Base-by-base conservation (phyloP, 2,797 vertebrate genomes). In the Adelosebastes latens region DNA sequence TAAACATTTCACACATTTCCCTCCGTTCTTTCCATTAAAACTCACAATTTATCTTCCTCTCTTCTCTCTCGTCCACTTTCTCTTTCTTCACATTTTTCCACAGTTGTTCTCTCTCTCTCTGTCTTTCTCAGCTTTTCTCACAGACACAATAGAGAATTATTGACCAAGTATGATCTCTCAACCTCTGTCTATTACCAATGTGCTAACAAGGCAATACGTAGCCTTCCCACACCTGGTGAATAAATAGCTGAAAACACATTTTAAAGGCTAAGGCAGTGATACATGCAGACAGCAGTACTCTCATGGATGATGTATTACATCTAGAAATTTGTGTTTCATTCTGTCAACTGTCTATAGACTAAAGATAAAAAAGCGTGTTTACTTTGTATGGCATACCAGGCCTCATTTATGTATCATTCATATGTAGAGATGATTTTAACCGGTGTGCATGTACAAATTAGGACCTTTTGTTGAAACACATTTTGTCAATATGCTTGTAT, bases 171-270 rank as follows among this genome's bases (percentile, higher is more conserved):
- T 94, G 94, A 96, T 94, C 95, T 93, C 91, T 93, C 87, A 94
- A 94, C 95, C 93, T 92, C 83, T 78, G 80, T 74, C 94, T 93
- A 91, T 96, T 94, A 94, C 87, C 86, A 93, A 94, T 94, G 92
- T 95, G 95, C 95, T 95, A 96, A 95, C 95, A 94, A 96, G 93
- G 93, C 94, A 95, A 95, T 94, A 94, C 63, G 10, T 81, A 86
- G 72, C 84, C 93, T 93, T 93, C 91, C 88, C 92, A 95, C 93
- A 93, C 88, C 92, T 88, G 85, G 83, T 82, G 71, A 87, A 81
- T 82, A 88, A 79, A 79, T 49, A 62, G 70, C 75, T 82, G 77
- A 80, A 49, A 88, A 84, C 82, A 77, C 60, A 73, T 69, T 86
- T 72, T 66, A 72, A 87, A 74, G 65, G 77, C 69, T 87, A 52